Evolutionary conservation across 2,797 vertebrate species (phyloP).

Genomic region (Lepus townsendii): DNA sequence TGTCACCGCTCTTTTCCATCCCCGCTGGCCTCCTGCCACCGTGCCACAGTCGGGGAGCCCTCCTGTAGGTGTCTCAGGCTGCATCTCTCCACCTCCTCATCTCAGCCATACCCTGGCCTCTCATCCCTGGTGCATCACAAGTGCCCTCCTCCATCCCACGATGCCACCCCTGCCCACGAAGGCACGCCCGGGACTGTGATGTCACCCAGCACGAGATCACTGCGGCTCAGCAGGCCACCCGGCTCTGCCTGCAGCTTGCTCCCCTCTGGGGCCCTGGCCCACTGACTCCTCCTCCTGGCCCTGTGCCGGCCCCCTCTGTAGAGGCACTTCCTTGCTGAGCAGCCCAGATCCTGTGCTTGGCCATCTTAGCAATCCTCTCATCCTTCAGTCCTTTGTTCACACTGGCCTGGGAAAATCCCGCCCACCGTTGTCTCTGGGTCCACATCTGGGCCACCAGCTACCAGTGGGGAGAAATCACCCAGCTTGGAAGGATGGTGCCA

Average conservation of each 20-base stretch:
- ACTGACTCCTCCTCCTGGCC: not conserved
- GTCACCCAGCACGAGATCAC: not conserved
- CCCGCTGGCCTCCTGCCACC: not conserved
- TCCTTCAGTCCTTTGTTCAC: not conserved
- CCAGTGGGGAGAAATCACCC: not conserved
- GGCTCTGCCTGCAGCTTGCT: not conserved
- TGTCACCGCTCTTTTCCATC: not conserved
- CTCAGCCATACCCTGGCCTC: not conserved
- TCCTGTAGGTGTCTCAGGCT: not conserved
- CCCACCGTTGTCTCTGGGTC: not conserved
- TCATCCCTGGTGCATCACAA: not conserved
- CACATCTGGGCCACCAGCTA: not conserved
- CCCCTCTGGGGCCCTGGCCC: not conserved
- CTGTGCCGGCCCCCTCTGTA: not conserved
- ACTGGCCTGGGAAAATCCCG: not conserved
- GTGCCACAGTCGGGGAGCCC: not conserved
- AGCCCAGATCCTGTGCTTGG: not conserved
- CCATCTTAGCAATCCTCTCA: not conserved
- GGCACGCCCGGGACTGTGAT: not conserved
- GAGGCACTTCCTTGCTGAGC: not conserved
- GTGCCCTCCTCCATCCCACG: not conserved
- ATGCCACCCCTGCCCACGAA: no score
- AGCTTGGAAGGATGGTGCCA: not conserved
- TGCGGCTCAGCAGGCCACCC: not conserved
- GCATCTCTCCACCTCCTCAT: not conserved